Conservation (phyloP, 2,888 invertebrate genomes). For the Drosophila kuntzei region DNA sequence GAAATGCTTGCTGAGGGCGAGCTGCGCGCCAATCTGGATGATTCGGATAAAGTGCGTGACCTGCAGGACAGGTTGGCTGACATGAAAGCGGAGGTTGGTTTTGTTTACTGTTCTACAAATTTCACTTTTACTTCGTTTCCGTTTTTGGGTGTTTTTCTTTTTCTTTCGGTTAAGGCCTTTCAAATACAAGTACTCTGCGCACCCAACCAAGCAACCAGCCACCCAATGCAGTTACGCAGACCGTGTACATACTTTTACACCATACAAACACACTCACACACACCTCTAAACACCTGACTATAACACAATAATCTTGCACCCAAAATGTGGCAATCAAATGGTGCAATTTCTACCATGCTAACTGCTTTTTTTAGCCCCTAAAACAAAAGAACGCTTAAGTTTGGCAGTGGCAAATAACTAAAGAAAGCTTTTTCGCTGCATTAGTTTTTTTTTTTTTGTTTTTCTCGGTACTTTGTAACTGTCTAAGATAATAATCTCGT, state of each 20-base stretch:
- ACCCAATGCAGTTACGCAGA: slow-evolving; percentile 11
- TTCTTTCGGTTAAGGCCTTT: slow-evolving; percentile 37
- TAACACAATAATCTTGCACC: slow-evolving; percentile 28
- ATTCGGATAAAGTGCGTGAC: slow-evolving; percentile 94
- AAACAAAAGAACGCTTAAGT: slow-evolving; percentile 15
- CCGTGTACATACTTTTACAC: slow-evolving; percentile 21
- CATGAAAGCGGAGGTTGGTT: slow-evolving; percentile 95
- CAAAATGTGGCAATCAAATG: slow-evolving; percentile 9
- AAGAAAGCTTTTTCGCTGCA: slow-evolving; percentile 16
- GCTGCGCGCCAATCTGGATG: slow-evolving; percentile 93
- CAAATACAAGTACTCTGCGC: slow-evolving; percentile 5
- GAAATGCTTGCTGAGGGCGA: slow-evolving; percentile 97
- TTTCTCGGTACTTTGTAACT: slow-evolving; percentile 25
- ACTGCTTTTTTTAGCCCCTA: slow-evolving; percentile 23
- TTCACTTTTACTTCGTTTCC: slow-evolving; percentile 17
- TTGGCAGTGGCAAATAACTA: slow-evolving; percentile 24
- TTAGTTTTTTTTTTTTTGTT: slow-evolving; percentile 16
- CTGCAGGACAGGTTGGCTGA: slow-evolving; percentile 97
- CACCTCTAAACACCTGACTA: slow-evolving; percentile 8
- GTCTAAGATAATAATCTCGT: slow-evolving; percentile 42
- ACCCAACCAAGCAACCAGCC: slow-evolving; percentile 3
- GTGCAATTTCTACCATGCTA: slow-evolving; percentile 9
- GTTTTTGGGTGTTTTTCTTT: slow-evolving; percentile 37
- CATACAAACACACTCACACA: not conserved
- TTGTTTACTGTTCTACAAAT: not conserved